phyloP scores from a whole-genome alignment of 2,113 vertebrate species.

The Trogon surrucura region DNA sequence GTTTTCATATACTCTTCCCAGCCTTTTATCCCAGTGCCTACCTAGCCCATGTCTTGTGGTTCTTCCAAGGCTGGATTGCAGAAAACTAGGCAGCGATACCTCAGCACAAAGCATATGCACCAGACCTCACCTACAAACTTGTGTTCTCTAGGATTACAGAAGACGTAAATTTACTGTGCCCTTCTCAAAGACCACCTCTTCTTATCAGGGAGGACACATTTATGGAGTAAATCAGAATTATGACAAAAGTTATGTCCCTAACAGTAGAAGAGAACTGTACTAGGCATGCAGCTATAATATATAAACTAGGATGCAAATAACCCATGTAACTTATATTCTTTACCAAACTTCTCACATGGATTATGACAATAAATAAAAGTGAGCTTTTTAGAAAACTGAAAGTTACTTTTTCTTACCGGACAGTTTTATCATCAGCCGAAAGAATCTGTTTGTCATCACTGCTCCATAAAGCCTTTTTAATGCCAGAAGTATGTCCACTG shows the following conservation, averaged over 20 bases:
- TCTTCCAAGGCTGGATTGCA: not conserved
- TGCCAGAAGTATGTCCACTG: conserved; percentile 92
- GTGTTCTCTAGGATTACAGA: not conserved
- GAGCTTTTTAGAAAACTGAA: not conserved
- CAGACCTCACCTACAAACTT: not conserved
- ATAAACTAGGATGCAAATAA: not conserved
- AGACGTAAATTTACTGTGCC: not conserved
- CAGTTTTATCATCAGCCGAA: conserved; percentile 96
- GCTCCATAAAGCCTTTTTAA: conserved; percentile 97
- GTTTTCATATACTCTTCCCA: not conserved
- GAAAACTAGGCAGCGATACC: not conserved
- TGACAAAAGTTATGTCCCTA: not conserved
- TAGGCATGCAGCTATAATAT: not conserved
- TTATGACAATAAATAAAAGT: not conserved
- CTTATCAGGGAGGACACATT: rapidly evolving
- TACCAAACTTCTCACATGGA: not conserved
- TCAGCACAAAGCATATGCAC: not conserved
- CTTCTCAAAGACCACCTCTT: not conserved
- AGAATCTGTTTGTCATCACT: conserved; percentile 94
- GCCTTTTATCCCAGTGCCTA: not conserved
- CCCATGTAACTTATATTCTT: not conserved
- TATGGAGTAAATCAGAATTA: not conserved
- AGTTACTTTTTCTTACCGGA: conserved; percentile 81
- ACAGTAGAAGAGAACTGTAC: not conserved
- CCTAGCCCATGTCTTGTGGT: not conserved